These are phyloP conservation scores for Tupiocoris notatus DNA, from an alignment of 2,888 invertebrate genomes.

Conservation along the genomic window DNA sequence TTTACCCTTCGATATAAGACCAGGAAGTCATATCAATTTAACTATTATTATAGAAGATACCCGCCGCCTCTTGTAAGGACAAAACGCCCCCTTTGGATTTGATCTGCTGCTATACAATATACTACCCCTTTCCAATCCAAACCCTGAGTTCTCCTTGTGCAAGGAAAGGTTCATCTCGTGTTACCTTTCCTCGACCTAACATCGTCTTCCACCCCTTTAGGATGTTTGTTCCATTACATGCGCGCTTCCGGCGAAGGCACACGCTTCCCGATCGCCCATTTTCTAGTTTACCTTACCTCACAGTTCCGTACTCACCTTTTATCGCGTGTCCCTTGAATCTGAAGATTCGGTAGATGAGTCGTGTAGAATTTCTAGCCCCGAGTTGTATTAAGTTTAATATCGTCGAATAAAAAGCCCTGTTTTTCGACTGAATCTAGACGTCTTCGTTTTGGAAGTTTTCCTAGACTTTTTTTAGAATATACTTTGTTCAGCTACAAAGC, in stretches of 20 bases:
- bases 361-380: no score
- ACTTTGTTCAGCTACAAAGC: no score
- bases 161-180: constrained; percentile 4
- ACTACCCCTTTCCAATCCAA: not conserved
- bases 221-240: constrained; percentile 30
- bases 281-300: no score
- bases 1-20: not conserved
- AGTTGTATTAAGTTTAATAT: no score
- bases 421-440: no score
- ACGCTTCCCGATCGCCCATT: not conserved
- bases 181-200: not conserved
- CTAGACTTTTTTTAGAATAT: no score
- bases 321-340: no score
- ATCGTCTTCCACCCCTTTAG: not conserved
- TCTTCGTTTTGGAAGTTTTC: no score
- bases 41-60: not conserved
- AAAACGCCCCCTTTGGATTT: constrained; percentile 8
- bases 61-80: not conserved
- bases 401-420: no score
- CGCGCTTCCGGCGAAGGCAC: constrained; percentile 4
- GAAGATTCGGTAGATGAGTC: no score
- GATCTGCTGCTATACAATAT: not conserved
- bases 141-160: not conserved
- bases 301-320: no score
- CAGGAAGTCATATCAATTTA: constrained; percentile 31